Conservation (phyloP, 2,113 vertebrate genomes). For the Chrysemys picta region DNA sequence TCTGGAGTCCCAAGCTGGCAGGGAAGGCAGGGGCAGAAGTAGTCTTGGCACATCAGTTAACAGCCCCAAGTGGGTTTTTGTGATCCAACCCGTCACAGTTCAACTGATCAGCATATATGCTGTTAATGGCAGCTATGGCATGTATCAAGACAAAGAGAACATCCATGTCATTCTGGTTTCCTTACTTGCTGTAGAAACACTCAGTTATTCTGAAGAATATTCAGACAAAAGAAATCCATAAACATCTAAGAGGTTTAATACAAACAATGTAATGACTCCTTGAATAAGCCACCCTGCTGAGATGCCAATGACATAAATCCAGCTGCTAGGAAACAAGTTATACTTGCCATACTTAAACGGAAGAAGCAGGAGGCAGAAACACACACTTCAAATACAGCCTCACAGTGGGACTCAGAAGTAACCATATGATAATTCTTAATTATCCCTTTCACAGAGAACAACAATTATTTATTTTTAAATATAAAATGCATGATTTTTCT, state of each 20-base stretch:
- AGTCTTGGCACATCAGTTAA: no score
- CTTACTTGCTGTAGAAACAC: background rate
- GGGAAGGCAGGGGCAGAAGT: no score
- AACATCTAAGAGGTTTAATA: background rate
- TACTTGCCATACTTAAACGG: background rate
- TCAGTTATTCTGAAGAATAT: background rate
- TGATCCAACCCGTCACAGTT: background rate
- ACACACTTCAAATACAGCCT: conserved; percentile 16
- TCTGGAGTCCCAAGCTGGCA: no score
- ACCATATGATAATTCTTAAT: background rate
- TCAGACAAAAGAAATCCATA: background rate
- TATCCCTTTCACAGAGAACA: background rate
- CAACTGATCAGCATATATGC: background rate
- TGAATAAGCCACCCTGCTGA: background rate
- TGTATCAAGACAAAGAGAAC: background rate
- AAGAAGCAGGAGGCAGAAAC: conserved; percentile 21
- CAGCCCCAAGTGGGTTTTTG: no score
- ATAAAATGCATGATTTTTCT: background rate
- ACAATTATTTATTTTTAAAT: conserved; percentile 4
- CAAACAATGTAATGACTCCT: background rate
- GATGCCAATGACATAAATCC: background rate
- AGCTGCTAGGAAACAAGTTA: conserved; percentile 34
- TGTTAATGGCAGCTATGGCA: background rate
- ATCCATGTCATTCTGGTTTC: background rate
- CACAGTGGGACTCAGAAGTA: conserved; percentile 19